These are phyloP conservation scores for Phalera bucephala DNA, from an alignment of 2,888 invertebrate species.

Conservation along the genomic window DNA sequence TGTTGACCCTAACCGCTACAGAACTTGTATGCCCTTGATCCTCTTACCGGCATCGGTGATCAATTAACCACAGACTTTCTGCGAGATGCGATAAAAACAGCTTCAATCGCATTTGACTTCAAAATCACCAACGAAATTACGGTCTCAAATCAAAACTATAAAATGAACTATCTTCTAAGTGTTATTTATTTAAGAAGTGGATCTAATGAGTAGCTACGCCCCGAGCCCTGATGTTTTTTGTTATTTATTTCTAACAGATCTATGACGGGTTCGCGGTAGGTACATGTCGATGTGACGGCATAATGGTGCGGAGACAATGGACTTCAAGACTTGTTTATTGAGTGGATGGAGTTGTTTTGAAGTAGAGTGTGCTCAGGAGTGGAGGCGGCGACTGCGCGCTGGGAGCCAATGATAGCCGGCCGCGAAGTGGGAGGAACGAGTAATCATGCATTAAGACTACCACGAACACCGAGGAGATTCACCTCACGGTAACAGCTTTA, in stretches of 20 bases:
- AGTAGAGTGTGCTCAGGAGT: constrained; percentile 73
- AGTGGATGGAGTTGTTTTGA: constrained; percentile 78
- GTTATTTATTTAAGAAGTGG: constrained; percentile 28
- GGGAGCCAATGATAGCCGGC: constrained; percentile 71
- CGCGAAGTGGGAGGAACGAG: constrained; percentile 72
- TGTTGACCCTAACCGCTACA: constrained; percentile 38
- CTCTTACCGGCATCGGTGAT: constrained; percentile 27
- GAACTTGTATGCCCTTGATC: constrained; percentile 42
- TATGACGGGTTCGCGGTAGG: constrained; percentile 61
- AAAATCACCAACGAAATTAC: not conserved
- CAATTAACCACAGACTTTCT: constrained; percentile 9
- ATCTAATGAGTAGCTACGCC: constrained; percentile 47
- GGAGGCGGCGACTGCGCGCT: constrained; percentile 69
- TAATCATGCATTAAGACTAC: constrained; percentile 68
- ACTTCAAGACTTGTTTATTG: constrained; percentile 78
- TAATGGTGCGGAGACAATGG: constrained; percentile 76
- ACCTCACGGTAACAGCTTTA: constrained; percentile 54
- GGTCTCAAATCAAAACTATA: constrained; percentile 10
- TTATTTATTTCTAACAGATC: constrained; percentile 64
- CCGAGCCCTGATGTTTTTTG: constrained; percentile 38
- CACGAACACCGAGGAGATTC: constrained; percentile 50
- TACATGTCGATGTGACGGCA: constrained; percentile 64
- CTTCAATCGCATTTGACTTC: not conserved
- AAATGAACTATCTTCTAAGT: no score
- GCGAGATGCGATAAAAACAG: not conserved